Evolutionary conservation across 2,888 invertebrate species (phyloP), one percentile per base, ranked within the genome.

Genomic region (Cremastinae sp.): DNA sequence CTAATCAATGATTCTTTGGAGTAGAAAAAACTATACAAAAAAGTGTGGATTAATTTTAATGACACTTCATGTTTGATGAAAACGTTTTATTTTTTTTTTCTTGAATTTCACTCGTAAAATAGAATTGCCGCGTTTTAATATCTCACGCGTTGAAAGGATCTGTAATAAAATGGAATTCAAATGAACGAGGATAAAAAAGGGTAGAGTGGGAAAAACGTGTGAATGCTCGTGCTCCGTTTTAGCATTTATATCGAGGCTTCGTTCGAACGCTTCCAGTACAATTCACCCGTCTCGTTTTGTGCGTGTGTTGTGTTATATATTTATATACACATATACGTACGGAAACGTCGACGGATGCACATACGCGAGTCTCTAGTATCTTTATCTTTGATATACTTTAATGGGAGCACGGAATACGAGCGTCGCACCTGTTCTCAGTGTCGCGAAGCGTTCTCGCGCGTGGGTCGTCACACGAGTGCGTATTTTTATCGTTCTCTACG

Each of bases 381-480:
- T 76, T 76, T 76, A 76, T 76, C 69, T 73, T 69, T 73, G 76
- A 73, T 76, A 28, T 5, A 69, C 76, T 76, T 73, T 76, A 76
- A 76, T 76, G 76, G 65, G 76, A 76, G 76, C 76, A 73, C 58
- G 73, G 76, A 76, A 76, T 76, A 76, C 76, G 76, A 76, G 69
- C 72, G 35, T 64, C 68, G 73, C 76, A 76, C 76, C 76, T 76
- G 76, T 76, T 76, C 59, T 65, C 72, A 73, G 73, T 76, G 69
- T 76, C 69, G 72, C 55, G 76, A 53, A 69, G 64, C 39, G 45
- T 72, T 59, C 68, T 64, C 58, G 72, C 64, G 73, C 76, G 69
- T 76, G 64, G 73, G 59, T 76, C 72, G 76, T 64, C 69, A 64
- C 69, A 59, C 59, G 73, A 59, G 64, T 65, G 72, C 73, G 76